These are phyloP conservation scores for Ectemnius cavifrons DNA, from an alignment of 2,888 invertebrate genomes.

Conservation along the genomic window DNA sequence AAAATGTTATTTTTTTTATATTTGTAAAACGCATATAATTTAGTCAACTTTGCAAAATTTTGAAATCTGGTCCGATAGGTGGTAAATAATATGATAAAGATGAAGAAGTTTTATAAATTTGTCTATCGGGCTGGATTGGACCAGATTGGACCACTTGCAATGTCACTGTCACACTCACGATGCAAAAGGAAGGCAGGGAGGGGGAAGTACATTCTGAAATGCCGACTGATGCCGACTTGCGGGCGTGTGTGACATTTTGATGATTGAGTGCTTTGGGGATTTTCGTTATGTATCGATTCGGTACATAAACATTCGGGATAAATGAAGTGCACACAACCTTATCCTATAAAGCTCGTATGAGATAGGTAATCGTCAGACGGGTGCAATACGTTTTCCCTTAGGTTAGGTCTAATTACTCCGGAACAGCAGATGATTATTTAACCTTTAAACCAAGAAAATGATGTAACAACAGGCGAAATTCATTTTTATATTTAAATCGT, in stretches of 20 bases:
- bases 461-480: conserved; percentile 40
- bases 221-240: conserved; percentile 57
- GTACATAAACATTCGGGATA: conserved; percentile 60
- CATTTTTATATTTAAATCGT: conserved; percentile 14
- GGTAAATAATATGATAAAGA: too few relatives aligned
- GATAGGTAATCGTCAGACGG: conserved; percentile 59
- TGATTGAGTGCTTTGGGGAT: conserved; percentile 51
- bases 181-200: conserved; percentile 35
- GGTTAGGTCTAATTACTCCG: conserved; percentile 61
- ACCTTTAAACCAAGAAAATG: conserved; percentile 45
- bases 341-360: conserved; percentile 53
- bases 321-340: conserved; percentile 62
- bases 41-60: too few relatives aligned
- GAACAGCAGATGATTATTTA: conserved; percentile 44
- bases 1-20: too few relatives aligned
- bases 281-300: conserved; percentile 65
- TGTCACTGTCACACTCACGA: conserved; percentile 41
- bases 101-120: too few relatives aligned
- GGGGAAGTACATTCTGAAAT: conserved; percentile 58
- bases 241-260: conserved; percentile 68
- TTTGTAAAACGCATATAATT: too few relatives aligned
- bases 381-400: conserved; percentile 50
- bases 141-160: background rate
- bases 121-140: too few relatives aligned
- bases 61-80: too few relatives aligned